Percentiles rank a stretch among this genome's conserved stretches.
These are phyloP conservation scores for Hemaris fuciformis DNA, from an alignment of 2,888 invertebrate species.

Conservation along the genomic window DNA sequence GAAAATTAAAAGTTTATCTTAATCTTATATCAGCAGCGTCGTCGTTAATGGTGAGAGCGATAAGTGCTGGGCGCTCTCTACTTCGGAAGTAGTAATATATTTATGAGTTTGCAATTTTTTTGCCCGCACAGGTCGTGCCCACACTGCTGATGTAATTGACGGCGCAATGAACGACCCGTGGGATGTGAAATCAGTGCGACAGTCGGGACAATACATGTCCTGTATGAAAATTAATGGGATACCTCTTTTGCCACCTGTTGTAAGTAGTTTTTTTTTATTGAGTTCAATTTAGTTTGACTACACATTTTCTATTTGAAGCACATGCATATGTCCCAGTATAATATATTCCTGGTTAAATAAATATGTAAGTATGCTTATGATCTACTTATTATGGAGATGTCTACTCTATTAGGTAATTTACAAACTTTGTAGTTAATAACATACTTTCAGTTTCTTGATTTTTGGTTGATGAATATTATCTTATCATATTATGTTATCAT, in stretches of 20 bases:
- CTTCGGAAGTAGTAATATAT: conserved; percentile 17
- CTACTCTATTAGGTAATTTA: not conserved
- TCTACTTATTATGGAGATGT: not conserved
- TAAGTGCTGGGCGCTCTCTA: not conserved
- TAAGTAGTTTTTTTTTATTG: conserved; percentile 64
- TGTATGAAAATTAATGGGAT: conserved; percentile 87
- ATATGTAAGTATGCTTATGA: not conserved
- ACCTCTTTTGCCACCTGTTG: conserved; percentile 88
- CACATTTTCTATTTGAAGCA: not conserved
- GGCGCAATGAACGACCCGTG: conserved; percentile 72
- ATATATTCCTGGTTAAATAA: not conserved
- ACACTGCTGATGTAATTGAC: conserved; percentile 26
- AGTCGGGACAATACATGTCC: conserved; percentile 80
- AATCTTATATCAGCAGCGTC: conserved; percentile 18
- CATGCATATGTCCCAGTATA: not conserved
- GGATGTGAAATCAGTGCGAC: conserved; percentile 72
- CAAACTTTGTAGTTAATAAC: not conserved
- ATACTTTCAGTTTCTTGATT: no score
- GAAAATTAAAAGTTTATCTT: conserved; percentile 46
- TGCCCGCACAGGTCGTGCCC: not conserved
- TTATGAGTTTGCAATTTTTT: conserved; percentile 24
- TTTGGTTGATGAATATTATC: no score
- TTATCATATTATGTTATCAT: no score
- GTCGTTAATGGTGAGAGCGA: conserved; percentile 5
- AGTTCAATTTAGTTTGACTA: not conserved